phyloP scores from a whole-genome alignment of 2,888 invertebrate genomes.

The Scaptomyza polygonia region DNA sequence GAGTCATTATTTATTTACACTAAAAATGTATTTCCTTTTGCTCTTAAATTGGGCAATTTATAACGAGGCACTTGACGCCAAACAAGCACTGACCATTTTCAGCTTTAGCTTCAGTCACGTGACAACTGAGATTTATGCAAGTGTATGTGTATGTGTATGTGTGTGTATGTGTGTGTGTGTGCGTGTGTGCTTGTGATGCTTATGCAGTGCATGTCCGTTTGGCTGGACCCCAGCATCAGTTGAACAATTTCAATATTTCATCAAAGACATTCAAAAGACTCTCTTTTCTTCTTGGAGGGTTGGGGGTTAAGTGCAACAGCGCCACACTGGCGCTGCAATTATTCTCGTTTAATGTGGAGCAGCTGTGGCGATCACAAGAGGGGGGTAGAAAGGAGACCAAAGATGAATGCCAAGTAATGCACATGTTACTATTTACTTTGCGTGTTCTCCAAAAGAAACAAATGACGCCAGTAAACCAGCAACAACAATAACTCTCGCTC shows the following conservation, averaged over 20 bases:
- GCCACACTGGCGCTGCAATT: conserved; percentile 79
- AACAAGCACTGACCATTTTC: conserved; percentile 36
- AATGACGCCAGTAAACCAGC: conserved; percentile 44
- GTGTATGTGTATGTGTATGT: no score
- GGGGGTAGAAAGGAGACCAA: conserved; percentile 14
- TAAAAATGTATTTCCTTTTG: conserved; percentile 77
- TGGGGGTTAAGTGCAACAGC: conserved; percentile 76
- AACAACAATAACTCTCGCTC: conserved; percentile 12
- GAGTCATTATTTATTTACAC: conserved; percentile 78
- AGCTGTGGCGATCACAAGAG: conserved; percentile 27
- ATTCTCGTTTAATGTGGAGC: conserved; percentile 77
- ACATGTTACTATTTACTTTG: conserved; percentile 80
- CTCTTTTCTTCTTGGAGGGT: conserved; percentile 10
- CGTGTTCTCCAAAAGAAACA: conserved; percentile 74
- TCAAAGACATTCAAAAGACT: conserved; percentile 75
- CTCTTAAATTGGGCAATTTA: conserved; percentile 76
- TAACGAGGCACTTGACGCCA: conserved; percentile 78
- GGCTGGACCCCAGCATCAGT: conserved; percentile 74
- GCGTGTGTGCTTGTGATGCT: conserved; percentile 21
- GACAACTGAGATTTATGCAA: conserved; percentile 61
- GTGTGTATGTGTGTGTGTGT: conserved; percentile 6
- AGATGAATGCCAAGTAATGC: conserved; percentile 79
- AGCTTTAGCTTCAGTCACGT: conserved; percentile 53
- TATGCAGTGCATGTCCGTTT: conserved; percentile 57
- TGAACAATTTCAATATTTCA: conserved; percentile 79